A percentile compares a stretch with the other conserved stretches of the same genome.
phyloP scores from a whole-genome alignment of 2,888 invertebrate species.

The Phlogophora meticulosa region DNA sequence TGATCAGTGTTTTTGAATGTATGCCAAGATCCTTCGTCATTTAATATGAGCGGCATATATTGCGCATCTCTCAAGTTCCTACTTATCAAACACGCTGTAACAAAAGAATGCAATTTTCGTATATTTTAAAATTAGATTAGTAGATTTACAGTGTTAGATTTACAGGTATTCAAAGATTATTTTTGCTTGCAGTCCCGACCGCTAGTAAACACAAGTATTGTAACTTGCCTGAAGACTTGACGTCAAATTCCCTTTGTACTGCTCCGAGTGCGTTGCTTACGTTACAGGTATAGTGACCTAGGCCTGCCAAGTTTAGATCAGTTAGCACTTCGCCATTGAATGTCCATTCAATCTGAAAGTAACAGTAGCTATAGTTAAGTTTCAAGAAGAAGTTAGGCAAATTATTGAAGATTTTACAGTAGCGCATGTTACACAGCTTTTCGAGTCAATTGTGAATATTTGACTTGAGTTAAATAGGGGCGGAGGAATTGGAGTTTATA shows the following conservation, averaged over 20 bases:
- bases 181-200: neutral
- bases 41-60: constrained; percentile 55
- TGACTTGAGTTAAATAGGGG: too few species aligned
- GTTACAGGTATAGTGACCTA: constrained; percentile 50
- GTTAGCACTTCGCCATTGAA: constrained; percentile 47
- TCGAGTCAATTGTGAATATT: too few species aligned
- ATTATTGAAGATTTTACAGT: neutral
- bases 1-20: constrained; percentile 25
- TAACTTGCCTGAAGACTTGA: constrained; percentile 57
- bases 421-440: too few species aligned
- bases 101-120: neutral
- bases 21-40: constrained; percentile 39
- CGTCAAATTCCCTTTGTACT: constrained; percentile 47
- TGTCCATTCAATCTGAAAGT: constrained; percentile 55
- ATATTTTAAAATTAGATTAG: neutral
- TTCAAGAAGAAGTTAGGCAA: neutral
- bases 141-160: too few species aligned
- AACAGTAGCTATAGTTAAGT: neutral
- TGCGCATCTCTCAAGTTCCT: constrained; percentile 12
- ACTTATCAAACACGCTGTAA: constrained; percentile 64
- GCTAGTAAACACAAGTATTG: neutral
- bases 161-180: neutral
- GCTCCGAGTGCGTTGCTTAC: constrained; percentile 58
- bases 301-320: neutral
- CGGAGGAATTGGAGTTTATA: too few species aligned